A percentile compares a stretch with the other conserved stretches of the same genome.
phyloP scores from a whole-genome alignment of 2,113 vertebrate genomes.

The Syrmaticus mikado region DNA sequence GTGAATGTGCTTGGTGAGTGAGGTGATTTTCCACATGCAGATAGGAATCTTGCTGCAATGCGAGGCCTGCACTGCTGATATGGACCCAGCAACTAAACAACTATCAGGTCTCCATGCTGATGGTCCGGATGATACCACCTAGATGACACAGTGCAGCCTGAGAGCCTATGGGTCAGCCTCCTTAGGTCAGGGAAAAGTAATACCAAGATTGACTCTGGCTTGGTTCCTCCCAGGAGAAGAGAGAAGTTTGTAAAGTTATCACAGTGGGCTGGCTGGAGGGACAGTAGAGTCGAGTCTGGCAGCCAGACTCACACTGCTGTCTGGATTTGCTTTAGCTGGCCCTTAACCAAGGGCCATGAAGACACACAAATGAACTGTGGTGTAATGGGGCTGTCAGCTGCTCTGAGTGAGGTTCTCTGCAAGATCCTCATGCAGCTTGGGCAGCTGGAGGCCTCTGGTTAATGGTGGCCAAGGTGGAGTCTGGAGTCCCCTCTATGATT shows the following conservation, averaged over 20 bases:
- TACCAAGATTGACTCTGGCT: rapidly evolving
- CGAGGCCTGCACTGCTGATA: neutral
- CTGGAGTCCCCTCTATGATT: neutral
- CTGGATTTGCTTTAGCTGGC: neutral
- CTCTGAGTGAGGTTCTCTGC: neutral
- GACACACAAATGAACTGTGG: neutral
- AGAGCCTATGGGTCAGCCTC: neutral
- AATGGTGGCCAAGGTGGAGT: neutral
- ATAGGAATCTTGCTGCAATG: neutral
- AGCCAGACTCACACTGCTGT: neutral
- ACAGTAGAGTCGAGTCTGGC: neutral
- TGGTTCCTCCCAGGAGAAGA: neutral
- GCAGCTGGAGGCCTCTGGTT: neutral
- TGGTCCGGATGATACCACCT: neutral
- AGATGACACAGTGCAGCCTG: neutral
- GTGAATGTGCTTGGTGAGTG: neutral
- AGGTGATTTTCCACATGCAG: neutral
- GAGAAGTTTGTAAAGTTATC: neutral
- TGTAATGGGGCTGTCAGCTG: neutral
- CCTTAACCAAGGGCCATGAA: neutral
- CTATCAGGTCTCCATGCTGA: neutral
- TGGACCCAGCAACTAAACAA: rapidly evolving
- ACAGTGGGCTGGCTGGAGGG: neutral
- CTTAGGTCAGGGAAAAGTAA: neutral
- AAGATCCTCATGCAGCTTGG: neutral